Percentiles rank a stretch among this genome's conserved stretches.
phyloP scores from a whole-genome alignment of 2,113 vertebrate species.

The Macrotis lagotis region DNA sequence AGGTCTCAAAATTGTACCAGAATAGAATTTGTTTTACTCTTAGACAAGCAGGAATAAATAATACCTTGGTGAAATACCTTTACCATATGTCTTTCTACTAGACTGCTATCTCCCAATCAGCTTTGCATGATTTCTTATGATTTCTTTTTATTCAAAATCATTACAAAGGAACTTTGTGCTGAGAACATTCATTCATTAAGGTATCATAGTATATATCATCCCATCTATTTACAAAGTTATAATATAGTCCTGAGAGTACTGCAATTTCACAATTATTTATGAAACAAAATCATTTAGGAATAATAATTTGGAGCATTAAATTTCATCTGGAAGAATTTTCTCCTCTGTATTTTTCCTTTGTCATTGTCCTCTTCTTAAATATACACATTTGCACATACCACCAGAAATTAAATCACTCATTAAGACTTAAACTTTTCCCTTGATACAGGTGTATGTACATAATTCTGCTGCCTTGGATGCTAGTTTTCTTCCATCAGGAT shows the following conservation, averaged over 20 bases:
- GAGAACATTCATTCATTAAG: not conserved
- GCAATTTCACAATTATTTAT: not conserved
- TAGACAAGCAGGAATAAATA: not conserved
- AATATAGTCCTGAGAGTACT: not conserved
- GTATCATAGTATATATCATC: not conserved
- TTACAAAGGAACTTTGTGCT: not conserved
- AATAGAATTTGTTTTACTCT: not conserved
- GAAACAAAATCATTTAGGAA: not conserved
- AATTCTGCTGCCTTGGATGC: not conserved
- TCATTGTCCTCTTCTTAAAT: not conserved
- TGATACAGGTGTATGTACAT: not conserved
- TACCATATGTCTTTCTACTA: not conserved
- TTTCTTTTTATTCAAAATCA: not conserved
- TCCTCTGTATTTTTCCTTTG: not conserved
- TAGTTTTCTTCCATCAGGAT: not conserved
- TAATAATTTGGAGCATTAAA: not conserved
- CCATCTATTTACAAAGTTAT: not conserved
- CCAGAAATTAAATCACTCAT: not conserved
- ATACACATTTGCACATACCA: not conserved
- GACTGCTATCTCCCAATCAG: not conserved
- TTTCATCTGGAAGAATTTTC: not conserved
- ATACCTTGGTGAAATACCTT: not conserved
- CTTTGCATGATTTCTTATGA: not conserved
- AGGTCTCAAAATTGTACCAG: not conserved
- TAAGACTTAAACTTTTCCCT: not conserved